Base-by-base conservation (phyloP, 2,888 invertebrate species). In the Dynastes maya region DNA sequence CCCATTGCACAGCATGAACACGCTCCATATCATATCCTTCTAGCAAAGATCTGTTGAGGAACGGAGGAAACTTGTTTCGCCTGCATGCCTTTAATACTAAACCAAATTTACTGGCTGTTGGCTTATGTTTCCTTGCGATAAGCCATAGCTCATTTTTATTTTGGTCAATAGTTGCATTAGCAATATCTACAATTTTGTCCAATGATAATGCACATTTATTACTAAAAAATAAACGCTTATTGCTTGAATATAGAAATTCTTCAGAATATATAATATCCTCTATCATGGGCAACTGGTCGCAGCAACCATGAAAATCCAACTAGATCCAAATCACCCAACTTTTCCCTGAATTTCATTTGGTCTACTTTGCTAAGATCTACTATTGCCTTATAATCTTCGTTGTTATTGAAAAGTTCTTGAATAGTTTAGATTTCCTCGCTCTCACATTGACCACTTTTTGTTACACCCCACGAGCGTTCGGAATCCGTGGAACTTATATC, bases 31-130 rank as follows among this genome's bases (percentile, higher is more conserved):
- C 64, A 61, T 77, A 79, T 3, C 68, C 45, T 68, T 68, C 68
- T 9, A 68, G 6, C 4, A 2, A 3, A 11, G 1, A 45, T 9
- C 40, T 68, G 27, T 40, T 40, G 13, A 68, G 22, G 0, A 45
- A 68, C 11, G 68, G 68, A 22, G 68, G 68, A 45, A 13, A 68
- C 40, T 40, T 68, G 40, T 74, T 58, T 27, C 72, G 65, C 2
- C 40, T 16, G 51, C 49, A 72, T 9, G 79, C 80, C 27, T 63
- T 22, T 51, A 80, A 58, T 22, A 79, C 74, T 9, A 67, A 9
- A 5, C 79, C 80, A 80, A 80, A 80, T 27, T 80, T 77, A 49
- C 80, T 80, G 11, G 79, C 80, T n/a, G 79, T 79, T 9, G 77
- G 67, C 29, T 79, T 45, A 67, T 79, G 53, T 79, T 77, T 79